Evolutionary conservation across 1,140 invertebrate species (phyloP), one percentile per base, ranked within the genome.

Genomic region (Aphelenchoides fujianensis): DNA sequence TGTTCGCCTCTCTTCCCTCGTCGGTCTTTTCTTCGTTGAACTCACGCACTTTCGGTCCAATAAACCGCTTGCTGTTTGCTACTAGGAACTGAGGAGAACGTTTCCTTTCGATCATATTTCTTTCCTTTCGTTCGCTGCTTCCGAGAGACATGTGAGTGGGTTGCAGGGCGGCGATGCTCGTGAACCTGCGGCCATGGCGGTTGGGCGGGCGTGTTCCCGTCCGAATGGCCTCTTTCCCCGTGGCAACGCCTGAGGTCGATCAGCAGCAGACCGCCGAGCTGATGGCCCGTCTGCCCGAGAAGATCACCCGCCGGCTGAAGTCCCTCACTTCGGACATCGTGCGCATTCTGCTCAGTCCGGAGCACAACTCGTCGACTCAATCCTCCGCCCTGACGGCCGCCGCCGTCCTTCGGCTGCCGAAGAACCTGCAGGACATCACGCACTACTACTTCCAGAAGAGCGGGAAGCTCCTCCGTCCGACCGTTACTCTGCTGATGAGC

Each of bases 401-500:
- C n/a, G 19, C 19, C 64, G 23, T 72, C 48, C 36, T 19, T 32
- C 2, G 36, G 54, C 61, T 27, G 34, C 59, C 34, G 41, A 67
- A 69, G 31, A 82, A 74, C 64, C 62, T 82, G 34, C 71, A 81
- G 61, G 70, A 79, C 48, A 82, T 82, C 76, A 77, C 80, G 5
- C 76, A 78, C 23, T 84, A 82, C 61, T 82, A 84, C 59, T 82
- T 82, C 66, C 48, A 71, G 31, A 72, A 83, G 54, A 75, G 83
- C 41, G 82, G 82, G 16, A 83, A 83, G 61, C 64, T 83, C 54
- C 63, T 84, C 31, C 69, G 82, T n/a, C 82, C 82, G 0, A 84
- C 68, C 3, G 70, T 83, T 12, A 68, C 71, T 23, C 62, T 83
- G 31, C 71, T 83, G 19, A 84, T 83, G 81, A 79, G 69, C 31